Base-by-base conservation (phyloP, 1,140 invertebrate genomes). In the Drosophila tsacasi region DNA sequence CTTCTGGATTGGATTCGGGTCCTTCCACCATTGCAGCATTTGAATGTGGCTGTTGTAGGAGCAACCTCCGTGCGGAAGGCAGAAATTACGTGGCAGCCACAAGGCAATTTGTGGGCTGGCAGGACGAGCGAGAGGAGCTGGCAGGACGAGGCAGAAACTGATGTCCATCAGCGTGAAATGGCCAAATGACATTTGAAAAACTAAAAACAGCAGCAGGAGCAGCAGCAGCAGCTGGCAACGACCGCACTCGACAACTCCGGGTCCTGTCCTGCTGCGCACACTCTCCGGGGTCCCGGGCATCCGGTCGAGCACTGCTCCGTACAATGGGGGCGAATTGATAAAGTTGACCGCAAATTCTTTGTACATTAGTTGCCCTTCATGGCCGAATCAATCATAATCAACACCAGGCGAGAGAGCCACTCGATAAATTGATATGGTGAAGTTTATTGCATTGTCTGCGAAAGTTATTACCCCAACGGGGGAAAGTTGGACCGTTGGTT, bases 141-240 rank as follows among this genome's bases (percentile, higher is more conserved):
- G 12, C n/a, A 35, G 62, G 10, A 27, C 12, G 54, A 12, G 25
- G 17, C 44, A 12, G 12, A 35, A 46, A 47, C 50, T 69, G 73
- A 71, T 87, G 83, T 87, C 83, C 83, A 89, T 87, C 83, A 87
- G 77, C 77, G 68, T 89, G 84, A 87, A 87, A 89, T 89, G 77
- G 73, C 73, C 80, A 76, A 87, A 78, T 83, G 83, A 89, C 85
- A 84, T 90, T 90, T 84, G 76, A 78, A 89, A 78, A 85, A 87
- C 81, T 89, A 89, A 83, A 87, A 87, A 87, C 73, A 79, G 81
- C 83, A 79, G 62, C 82, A 63, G 66, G 54, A 83, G 79, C 71
- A 54, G 60, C 75, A 32, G 32, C 32, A 79, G 60, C 76, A 76
- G 60, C 60, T 60, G 76, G 46, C 76, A 75, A 47, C 64, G 46